Evolutionary conservation across 2,113 vertebrate species (phyloP).

Genomic region (Trachemys scripta): DNA sequence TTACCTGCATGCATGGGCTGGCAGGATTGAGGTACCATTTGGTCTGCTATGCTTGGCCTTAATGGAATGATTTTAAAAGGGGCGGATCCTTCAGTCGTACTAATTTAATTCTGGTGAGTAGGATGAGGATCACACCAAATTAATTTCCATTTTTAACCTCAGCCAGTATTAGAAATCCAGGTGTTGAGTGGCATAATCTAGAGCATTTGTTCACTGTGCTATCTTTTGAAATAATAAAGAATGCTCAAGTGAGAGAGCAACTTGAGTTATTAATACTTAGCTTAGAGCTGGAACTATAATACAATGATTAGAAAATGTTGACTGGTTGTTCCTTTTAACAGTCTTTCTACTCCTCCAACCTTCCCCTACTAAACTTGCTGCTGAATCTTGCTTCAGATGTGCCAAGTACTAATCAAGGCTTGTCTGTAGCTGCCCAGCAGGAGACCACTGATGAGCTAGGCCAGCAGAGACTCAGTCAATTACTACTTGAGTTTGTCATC

Average conservation of each 20-base stretch:
- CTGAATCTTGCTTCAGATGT: neutral
- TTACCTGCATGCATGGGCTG: neutral
- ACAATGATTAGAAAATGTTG: neutral
- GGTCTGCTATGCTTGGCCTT: neutral
- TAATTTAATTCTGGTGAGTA: neutral
- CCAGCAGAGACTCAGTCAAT: neutral
- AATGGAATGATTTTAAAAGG: neutral
- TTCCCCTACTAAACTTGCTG: neutral
- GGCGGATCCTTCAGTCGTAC: neutral
- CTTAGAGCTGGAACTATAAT: neutral
- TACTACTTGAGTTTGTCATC: neutral
- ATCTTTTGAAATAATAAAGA: neutral
- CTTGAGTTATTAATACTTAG: neutral
- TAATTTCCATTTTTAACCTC: neutral
- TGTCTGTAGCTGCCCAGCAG: neutral
- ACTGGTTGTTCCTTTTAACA: neutral
- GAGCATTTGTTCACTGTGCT: neutral
- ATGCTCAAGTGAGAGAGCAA: neutral
- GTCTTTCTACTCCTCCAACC: accelerated
- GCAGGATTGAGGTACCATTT: accelerated
- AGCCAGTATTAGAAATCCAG: neutral
- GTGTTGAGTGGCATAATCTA: neutral
- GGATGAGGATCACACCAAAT: neutral
- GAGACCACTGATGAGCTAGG: neutral
- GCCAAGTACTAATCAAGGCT: neutral